Conservation (phyloP, 2,797 vertebrate species). For the Steatocranus sp. region DNA sequence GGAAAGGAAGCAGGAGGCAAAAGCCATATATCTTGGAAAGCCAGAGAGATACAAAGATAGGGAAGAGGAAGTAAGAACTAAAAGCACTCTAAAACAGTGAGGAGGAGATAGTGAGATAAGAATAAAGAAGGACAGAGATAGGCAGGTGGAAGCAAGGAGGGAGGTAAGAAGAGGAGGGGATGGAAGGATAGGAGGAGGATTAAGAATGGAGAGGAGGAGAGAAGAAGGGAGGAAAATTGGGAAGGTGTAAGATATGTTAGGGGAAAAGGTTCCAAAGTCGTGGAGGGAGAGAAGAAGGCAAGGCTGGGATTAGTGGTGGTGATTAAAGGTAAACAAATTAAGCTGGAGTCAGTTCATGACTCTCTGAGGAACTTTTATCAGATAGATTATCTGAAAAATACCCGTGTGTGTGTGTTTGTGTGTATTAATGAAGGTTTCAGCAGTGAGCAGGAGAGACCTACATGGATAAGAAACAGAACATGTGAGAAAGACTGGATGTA, state of each 20-base stretch:
- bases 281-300: neutral
- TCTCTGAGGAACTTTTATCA: constrained; percentile 12
- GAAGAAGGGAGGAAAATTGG: neutral
- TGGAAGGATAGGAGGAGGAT: neutral
- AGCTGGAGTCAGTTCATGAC: constrained; percentile 10
- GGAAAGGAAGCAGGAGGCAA: neutral
- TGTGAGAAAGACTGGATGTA: neutral
- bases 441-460: neutral
- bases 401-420: neutral
- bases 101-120: constrained; percentile 35
- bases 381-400: constrained; percentile 17
- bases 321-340: neutral
- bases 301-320: neutral
- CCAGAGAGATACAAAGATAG: constrained; percentile 38
- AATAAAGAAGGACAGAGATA: constrained; percentile 21
- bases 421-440: neutral
- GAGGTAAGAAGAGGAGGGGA: constrained; percentile 10
- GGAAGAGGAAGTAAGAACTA: constrained; percentile 35
- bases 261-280: neutral
- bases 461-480: neutral
- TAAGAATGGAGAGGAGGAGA: neutral
- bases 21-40: constrained; percentile 21
- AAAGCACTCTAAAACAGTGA: constrained; percentile 38
- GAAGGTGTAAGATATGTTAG: neutral
- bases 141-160: neutral